Base-by-base conservation (phyloP, 2,888 invertebrate genomes). In the Amblyteles armatorius region DNA sequence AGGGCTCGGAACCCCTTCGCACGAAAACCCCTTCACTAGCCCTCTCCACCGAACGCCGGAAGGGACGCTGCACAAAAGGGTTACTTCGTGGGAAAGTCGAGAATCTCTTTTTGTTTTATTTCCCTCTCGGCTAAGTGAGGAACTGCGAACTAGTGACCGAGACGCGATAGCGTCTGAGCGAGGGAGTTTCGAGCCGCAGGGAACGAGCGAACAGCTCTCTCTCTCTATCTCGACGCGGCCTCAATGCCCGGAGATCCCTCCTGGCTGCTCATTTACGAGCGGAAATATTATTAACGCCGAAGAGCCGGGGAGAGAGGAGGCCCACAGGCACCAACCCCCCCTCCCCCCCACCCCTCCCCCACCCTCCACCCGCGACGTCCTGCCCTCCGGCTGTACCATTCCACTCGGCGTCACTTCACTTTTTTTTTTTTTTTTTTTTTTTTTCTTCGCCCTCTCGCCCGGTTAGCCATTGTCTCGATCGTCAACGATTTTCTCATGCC, bases 231-330 rank as follows among this genome's bases (percentile, higher is more conserved):
- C 55, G 36, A 55, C 60, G 40, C 33, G 69, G 55, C 57, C 60
- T 50, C 29, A 83, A 84, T 81, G 57, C 74, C 16, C 36, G 68
- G 65, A 52, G 63, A 80, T 76, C 73, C 81, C 71, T 73, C 44
- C 69, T 79, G 81, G 85, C 69, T 68, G 55, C 87, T 88, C 88
- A 90, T 92, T 92, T 92, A 91, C 90, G 90, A 91, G 91, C 92
- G 92, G 92, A 92, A 93, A 92, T 91, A 91, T 92, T 91, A 92
- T 92, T 91, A 93, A 92, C 91, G 89, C 90, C 44, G 44, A 44
- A 16, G 44, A 44, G 2, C 44, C 44, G 89, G 86, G 33, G 44
- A 63, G 60, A 48, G 69, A 71, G 71, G 63, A 71, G 69, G n/a
- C 40, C 40, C 11, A 1, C 36, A 36, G 40, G 40, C 40, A 40